phyloP scores from a whole-genome alignment of 2,113 vertebrate genomes.

The Hypanus sabinus region DNA sequence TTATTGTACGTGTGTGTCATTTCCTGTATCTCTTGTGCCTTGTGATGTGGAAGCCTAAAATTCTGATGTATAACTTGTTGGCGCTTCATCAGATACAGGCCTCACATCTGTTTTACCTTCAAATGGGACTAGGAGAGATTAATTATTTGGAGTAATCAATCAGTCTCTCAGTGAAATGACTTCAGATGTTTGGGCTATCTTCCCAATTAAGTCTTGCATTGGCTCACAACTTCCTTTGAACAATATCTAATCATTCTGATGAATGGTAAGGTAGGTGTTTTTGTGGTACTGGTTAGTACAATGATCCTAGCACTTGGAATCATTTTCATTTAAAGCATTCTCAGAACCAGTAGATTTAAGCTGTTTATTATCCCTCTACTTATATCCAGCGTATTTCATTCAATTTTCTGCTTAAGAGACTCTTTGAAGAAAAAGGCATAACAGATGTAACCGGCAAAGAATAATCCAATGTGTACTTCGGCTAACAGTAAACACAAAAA shows the following conservation, averaged over 20 bases:
- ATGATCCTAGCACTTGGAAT: neutral
- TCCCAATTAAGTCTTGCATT: neutral
- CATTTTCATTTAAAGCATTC: neutral
- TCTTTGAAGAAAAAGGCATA: neutral
- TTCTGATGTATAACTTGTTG: neutral
- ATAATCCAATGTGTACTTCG: neutral
- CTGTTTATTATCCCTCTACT: neutral
- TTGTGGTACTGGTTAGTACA: conserved; percentile 1
- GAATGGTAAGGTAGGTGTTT: neutral
- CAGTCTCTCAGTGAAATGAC: neutral
- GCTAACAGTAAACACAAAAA: too few species aligned
- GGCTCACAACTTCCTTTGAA: conserved; percentile 10
- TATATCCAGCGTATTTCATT: neutral
- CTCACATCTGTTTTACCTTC: neutral
- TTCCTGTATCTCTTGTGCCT: neutral
- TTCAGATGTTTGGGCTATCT: neutral
- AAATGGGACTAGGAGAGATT: neutral
- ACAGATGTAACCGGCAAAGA: neutral
- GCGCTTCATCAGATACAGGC: neutral
- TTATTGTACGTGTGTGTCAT: neutral
- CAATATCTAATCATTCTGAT: neutral
- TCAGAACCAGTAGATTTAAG: neutral
- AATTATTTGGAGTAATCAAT: neutral
- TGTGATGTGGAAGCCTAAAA: neutral
- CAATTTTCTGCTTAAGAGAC: neutral